phyloP scores from a whole-genome alignment of 2,888 invertebrate genomes.

The Ectemnius cavifrons region DNA sequence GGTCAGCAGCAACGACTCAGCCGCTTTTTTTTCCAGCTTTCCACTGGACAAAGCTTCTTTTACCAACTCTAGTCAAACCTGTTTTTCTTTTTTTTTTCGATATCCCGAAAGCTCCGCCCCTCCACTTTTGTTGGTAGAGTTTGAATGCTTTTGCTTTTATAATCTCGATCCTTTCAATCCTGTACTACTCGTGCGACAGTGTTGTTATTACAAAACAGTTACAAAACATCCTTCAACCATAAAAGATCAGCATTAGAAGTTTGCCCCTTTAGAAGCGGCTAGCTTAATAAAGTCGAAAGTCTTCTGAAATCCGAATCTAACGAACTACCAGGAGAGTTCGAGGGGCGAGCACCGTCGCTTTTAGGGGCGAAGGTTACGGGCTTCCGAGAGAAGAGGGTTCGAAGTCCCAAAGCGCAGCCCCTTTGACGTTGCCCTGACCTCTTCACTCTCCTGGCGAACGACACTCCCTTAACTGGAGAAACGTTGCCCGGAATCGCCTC shows the following conservation, averaged over 20 bases:
- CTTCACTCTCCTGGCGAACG: slow-evolving; percentile 13
- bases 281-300: not conserved
- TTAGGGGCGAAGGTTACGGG: slow-evolving; percentile 1
- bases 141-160: not conserved
- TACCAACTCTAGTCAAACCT: slow-evolving; percentile 22
- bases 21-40: slow-evolving; percentile 10
- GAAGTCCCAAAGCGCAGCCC: slow-evolving; percentile 8
- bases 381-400: slow-evolving; percentile 6
- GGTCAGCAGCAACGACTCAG: not conserved
- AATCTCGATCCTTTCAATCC: not conserved
- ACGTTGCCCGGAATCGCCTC: slow-evolving; percentile 12
- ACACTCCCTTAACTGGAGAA: slow-evolving; percentile 19
- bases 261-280: not conserved
- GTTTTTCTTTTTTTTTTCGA: not conserved
- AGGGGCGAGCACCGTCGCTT: not conserved
- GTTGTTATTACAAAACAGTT: no score
- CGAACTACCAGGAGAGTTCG: not conserved
- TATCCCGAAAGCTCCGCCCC: not conserved
- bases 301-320: not conserved
- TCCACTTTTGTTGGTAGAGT: not conserved
- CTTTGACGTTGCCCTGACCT: slow-evolving; percentile 33
- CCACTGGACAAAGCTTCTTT: slow-evolving; percentile 19
- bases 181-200: no score
- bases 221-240: no score
- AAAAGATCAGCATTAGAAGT: no score